Conservation (phyloP, 2,797 vertebrate species). For the Acipenser ruthenus region DNA sequence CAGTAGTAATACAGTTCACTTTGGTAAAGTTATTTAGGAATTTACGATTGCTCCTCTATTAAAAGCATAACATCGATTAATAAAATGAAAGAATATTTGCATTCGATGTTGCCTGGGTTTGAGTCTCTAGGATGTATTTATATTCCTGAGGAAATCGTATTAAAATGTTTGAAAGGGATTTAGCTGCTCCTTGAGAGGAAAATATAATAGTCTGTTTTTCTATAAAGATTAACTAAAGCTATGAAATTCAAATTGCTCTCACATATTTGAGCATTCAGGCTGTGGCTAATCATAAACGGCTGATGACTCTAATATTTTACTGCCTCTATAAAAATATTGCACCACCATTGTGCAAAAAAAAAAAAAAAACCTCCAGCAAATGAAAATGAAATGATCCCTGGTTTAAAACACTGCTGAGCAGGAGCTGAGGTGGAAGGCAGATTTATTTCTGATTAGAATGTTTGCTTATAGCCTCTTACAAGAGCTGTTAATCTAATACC, state of each 20-base stretch:
- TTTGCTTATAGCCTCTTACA: no score
- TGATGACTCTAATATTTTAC: conserved; percentile 33
- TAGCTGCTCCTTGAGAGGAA: conserved; percentile 1
- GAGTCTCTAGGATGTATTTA: neutral
- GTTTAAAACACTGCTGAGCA: no score
- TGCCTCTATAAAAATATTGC: conserved; percentile 32
- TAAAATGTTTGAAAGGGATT: neutral
- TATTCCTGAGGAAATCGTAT: neutral
- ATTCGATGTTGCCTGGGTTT: no score
- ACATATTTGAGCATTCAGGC: conserved; percentile 32
- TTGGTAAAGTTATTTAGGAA: no score
- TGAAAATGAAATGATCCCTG: conserved; percentile 13
- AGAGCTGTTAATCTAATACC: no score
- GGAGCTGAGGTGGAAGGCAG: no score
- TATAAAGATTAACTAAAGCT: conserved; percentile 36
- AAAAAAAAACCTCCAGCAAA: conserved; percentile 17
- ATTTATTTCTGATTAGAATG: no score
- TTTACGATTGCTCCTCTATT: no score
- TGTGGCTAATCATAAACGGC: conserved; percentile 46
- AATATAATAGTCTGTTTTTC: conserved; percentile 18
- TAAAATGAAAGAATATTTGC: no score
- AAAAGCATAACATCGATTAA: no score
- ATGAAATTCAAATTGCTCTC: conserved; percentile 26
- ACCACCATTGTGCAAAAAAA: conserved; percentile 33
- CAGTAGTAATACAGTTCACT: no score